Evolutionary conservation across 2,888 invertebrate species (phyloP).

Genomic region (Andrena dorsata): DNA sequence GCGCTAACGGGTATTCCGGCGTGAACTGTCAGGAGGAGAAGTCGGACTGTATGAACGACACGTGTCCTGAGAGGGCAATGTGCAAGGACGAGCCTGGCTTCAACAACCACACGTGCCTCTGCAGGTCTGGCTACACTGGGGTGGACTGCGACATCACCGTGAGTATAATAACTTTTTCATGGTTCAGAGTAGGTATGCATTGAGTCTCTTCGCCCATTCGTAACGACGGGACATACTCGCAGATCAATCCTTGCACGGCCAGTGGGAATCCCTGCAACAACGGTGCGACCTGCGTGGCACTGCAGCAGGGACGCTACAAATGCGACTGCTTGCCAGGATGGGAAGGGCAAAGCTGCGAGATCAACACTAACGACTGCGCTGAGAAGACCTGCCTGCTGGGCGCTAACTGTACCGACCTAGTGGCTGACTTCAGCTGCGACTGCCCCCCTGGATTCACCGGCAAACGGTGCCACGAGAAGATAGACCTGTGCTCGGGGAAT

Average conservation of each 20-base stretch:
- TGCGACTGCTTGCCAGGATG: slow-evolving; percentile 98
- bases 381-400: slow-evolving; percentile 96
- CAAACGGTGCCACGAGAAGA: slow-evolving; percentile 97
- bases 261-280: slow-evolving; percentile 96
- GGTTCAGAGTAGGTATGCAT: no score
- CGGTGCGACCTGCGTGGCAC: slow-evolving; percentile 94
- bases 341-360: slow-evolving; percentile 98
- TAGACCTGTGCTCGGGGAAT: slow-evolving; percentile 94
- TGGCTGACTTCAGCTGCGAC: slow-evolving; percentile 96
- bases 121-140: slow-evolving; percentile 97
- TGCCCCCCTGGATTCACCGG: slow-evolving; percentile 98
- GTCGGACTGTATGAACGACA: slow-evolving; percentile 94
- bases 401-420: slow-evolving; percentile 96
- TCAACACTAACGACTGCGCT: slow-evolving; percentile 96
- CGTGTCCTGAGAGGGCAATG: slow-evolving; percentile 98
- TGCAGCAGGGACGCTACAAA: slow-evolving; percentile 96
- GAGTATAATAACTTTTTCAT: slow-evolving; percentile 70
- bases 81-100: slow-evolving; percentile 97
- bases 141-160: slow-evolving; percentile 95
- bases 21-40: slow-evolving; percentile 97
- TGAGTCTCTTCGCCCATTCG: not conserved
- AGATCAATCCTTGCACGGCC: slow-evolving; percentile 95
- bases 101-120: slow-evolving; percentile 96
- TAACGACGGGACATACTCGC: slow-evolving; percentile 31
- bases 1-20: slow-evolving; percentile 94